These are phyloP conservation scores for Cryptophagus acutangulus DNA, from an alignment of 2,888 invertebrate species.

Conservation along the genomic window DNA sequence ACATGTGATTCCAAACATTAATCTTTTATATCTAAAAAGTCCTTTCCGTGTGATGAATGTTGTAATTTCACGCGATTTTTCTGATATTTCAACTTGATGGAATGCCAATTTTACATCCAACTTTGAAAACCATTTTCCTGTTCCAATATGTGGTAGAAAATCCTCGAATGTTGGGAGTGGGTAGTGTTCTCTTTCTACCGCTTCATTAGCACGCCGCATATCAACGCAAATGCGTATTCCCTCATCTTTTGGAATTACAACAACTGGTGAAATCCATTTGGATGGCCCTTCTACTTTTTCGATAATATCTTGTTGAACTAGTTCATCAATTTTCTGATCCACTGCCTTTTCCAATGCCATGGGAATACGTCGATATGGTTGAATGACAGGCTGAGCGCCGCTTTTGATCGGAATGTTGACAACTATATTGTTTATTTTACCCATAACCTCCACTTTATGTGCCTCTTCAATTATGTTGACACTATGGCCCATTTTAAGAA, in stretches of 20 bases:
- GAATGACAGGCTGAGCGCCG: conserved; percentile 8
- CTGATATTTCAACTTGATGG: conserved; percentile 19
- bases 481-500: conserved; percentile 22
- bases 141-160: conserved; percentile 10
- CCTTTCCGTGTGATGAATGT: conserved; percentile 20
- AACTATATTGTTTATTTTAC: conserved; percentile 33
- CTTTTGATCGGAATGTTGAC: conserved; percentile 17
- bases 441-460: conserved; percentile 19
- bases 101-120: conserved; percentile 19
- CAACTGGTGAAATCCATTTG: conserved; percentile 14
- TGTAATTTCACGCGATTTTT: conserved; percentile 18
- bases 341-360: conserved; percentile 8
- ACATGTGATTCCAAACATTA: conserved; percentile 15
- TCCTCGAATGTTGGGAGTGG: conserved; percentile 13
- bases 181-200: conserved; percentile 15
- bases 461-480: conserved; percentile 9
- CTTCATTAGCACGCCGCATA: conserved; percentile 16
- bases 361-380: conserved; percentile 8
- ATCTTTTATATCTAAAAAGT: conserved; percentile 16
- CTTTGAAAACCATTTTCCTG: conserved; percentile 13
- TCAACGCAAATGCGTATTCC: conserved; percentile 15
- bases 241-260: conserved; percentile 15
- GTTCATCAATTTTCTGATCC: conserved; percentile 9
- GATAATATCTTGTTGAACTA: conserved; percentile 6
- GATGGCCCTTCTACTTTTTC: conserved; percentile 7